Base-by-base conservation (phyloP, 2,797 vertebrate genomes). In the Gorsachius magnificus region DNA sequence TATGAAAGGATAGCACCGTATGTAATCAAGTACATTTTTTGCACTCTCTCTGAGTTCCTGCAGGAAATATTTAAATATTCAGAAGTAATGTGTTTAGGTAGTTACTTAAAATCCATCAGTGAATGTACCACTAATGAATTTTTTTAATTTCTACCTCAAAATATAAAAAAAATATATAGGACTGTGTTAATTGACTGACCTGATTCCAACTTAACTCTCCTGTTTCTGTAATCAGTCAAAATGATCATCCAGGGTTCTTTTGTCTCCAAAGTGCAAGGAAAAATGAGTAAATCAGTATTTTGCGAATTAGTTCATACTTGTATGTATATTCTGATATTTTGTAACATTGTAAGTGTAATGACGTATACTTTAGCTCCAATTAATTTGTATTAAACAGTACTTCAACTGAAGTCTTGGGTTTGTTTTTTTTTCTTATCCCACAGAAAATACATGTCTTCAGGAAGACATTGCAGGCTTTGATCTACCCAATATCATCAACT, bases 401-500 rank as follows among this genome's bases (percentile, higher is more conserved):
- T 83, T 65, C 7, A 57, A 5, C 28, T 4, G 10, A 93, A 38
- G 21, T 69, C 29, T 46, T 57, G 13, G 13, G 20, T 43, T 28
- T 11, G 35, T 43, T 83, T 35, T 25, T 72, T 74, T 90, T 75
- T 36, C 26, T 74, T 80, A 31, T 54, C 33, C n/a, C 74, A 96
- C 97, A 99, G 99, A 99, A 99, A 98, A 97, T 98, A 71, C 99
- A 99, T 15, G 99, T 99, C 75, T 99, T 99, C 97, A 99, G 98
- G 98, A 99, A 99, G 98, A 99, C 99, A 16, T 98, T 99, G 56
- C 99, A 99, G 97, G 99, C 99, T 20, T 89, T 99, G 97, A 99
- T 99, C 97, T 99, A 99, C 89, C 99, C 99, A 11, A 99, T 99
- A 96, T 99, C 99, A 77, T 99, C 99, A 74, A 99, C 99, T 54